These are phyloP conservation scores for Pseudocheirus occidentalis DNA, from an alignment of 2,797 vertebrate species.

Conservation along the genomic window DNA sequence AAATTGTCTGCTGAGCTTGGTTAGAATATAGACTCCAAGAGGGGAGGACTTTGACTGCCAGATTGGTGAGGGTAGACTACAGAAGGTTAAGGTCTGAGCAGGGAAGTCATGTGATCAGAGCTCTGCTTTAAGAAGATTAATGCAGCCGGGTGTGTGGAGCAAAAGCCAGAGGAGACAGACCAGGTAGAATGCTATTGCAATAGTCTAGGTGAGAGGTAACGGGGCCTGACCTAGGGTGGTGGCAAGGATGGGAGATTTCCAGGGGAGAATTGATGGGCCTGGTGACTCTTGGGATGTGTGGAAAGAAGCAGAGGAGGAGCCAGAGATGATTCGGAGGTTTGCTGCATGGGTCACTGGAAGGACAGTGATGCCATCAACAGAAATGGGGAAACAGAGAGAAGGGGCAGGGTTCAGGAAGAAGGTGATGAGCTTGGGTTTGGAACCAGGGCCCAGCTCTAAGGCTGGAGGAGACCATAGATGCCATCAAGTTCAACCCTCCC, in stretches of 20 bases:
- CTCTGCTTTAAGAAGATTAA: conserved; percentile 26
- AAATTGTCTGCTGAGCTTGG: not conserved
- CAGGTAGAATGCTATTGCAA: not conserved
- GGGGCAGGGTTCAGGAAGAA: not conserved
- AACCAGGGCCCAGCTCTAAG: not conserved
- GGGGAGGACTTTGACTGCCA: not conserved
- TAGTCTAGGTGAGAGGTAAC: not conserved
- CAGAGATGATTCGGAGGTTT: not conserved
- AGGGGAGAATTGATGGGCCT: not conserved
- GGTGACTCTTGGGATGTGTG: not conserved
- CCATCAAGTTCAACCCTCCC: not conserved
- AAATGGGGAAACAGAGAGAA: not conserved
- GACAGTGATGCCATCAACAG: not conserved
- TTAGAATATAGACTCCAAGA: not conserved
- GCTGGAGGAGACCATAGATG: not conserved
- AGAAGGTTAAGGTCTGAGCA: not conserved
- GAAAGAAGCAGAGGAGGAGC: fast-evolving
- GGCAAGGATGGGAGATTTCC: not conserved
- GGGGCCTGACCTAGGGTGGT: not conserved
- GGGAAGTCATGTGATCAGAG: not conserved
- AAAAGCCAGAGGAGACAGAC: conserved; percentile 23
- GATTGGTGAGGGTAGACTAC: not conserved
- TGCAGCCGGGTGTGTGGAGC: not conserved
- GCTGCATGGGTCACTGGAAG: not conserved
- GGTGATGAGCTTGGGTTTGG: not conserved